These are phyloP conservation scores for Clarias batrachus DNA, from an alignment of 2,113 vertebrate genomes.

Conservation along the genomic window DNA sequence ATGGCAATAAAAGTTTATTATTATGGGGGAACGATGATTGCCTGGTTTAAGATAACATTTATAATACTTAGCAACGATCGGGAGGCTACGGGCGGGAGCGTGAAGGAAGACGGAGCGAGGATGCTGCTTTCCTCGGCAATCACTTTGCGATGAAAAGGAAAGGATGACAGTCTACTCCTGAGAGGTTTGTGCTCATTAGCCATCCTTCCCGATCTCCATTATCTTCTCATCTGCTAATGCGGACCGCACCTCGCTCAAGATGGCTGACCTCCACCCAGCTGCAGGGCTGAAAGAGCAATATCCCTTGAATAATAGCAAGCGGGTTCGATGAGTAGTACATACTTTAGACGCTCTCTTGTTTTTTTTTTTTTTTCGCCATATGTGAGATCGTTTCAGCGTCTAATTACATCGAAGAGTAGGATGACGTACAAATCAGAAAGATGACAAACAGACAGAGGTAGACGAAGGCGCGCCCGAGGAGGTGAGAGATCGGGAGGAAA, in stretches of 20 bases:
- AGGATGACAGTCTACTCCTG: conserved; percentile 52
- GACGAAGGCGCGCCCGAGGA: not conserved
- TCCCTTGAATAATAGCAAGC: not conserved
- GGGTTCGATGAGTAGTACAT: conserved; percentile 25
- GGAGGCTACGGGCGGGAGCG: conserved; percentile 65
- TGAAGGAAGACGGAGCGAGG: conserved; percentile 61
- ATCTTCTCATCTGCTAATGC: conserved; percentile 84
- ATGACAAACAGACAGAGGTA: not conserved
- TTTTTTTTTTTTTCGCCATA: not conserved
- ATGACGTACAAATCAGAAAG: not conserved
- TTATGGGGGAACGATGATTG: conserved; percentile 83
- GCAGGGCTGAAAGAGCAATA: conserved; percentile 62
- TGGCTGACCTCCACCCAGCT: conserved; percentile 79
- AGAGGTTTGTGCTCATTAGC: conserved; percentile 76
- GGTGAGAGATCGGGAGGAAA: not conserved
- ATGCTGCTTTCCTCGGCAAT: conserved; percentile 35
- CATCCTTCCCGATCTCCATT: conserved; percentile 79
- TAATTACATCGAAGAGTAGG: conserved; percentile 62
- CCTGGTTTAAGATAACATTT: conserved; percentile 88
- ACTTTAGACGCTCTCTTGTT: conserved; percentile 22
- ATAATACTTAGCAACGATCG: conserved; percentile 89
- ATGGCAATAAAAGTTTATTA: conserved; percentile 81
- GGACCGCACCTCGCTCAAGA: conserved; percentile 76
- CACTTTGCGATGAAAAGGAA: conserved; percentile 33
- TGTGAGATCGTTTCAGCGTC: not conserved